A percentile compares a stretch with the other conserved stretches of the same genome.
Conservation (phyloP, 2,113 vertebrate genomes). For the Lichenostomus cassidix region DNA sequence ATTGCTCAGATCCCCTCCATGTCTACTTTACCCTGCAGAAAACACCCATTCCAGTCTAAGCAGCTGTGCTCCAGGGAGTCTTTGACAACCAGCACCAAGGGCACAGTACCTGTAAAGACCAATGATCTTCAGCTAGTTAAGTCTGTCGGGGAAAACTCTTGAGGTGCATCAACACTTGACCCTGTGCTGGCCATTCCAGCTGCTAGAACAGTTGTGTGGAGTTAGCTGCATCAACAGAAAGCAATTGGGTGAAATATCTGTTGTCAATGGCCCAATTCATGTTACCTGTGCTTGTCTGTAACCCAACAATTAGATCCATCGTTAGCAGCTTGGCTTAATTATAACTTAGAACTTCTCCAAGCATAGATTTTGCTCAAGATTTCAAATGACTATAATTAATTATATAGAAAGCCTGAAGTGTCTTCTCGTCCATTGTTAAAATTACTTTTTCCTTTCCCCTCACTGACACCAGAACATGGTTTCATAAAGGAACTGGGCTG, state of each 20-base stretch:
- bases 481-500: neutral
- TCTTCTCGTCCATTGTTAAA: neutral
- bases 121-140: neutral
- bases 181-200: neutral
- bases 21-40: neutral
- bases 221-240: slow-evolving; percentile 15
- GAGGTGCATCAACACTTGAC: rapidly evolving
- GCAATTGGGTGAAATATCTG: neutral
- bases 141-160: neutral
- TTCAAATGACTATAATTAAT: slow-evolving; percentile 39
- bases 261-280: neutral
- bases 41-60: neutral
- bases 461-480: neutral
- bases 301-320: slow-evolving; percentile 26
- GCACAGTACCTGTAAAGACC: neutral
- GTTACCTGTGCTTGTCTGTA: neutral
- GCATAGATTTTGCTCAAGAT: neutral
- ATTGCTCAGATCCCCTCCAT: neutral
- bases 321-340: slow-evolving; percentile 14
- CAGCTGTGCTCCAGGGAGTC: neutral
- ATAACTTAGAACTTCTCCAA: slow-evolving; percentile 23
- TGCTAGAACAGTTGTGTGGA: neutral
- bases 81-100: neutral
- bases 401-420: neutral
- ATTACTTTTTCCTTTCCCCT: neutral